Percentiles rank a stretch among this genome's conserved stretches.
These are phyloP conservation scores for Albula glossodonta DNA, from an alignment of 2,113 vertebrate species.

Conservation along the genomic window DNA sequence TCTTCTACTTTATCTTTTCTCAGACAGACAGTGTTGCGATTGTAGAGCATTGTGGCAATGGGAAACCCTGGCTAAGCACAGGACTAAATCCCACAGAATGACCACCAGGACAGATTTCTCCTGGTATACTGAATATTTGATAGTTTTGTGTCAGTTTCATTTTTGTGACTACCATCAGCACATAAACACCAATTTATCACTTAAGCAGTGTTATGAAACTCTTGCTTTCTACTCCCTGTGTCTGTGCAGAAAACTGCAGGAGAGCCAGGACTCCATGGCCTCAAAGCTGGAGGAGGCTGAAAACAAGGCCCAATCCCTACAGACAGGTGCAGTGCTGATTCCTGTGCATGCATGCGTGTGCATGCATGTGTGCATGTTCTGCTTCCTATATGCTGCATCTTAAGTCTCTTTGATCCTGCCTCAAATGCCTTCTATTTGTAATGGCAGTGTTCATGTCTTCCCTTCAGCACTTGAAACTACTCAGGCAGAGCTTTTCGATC, in stretches of 20 bases:
- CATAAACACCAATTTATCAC: too few species aligned
- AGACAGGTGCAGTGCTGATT: constrained; percentile 79
- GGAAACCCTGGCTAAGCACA: neutral
- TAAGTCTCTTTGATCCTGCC: too few species aligned
- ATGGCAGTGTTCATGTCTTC: constrained; percentile 15
- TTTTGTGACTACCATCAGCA: too few species aligned
- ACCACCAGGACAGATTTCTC: neutral
- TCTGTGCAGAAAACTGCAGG: constrained; percentile 78
- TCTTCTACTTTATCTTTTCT: too few species aligned
- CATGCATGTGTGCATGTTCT: too few species aligned
- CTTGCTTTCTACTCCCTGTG: neutral
- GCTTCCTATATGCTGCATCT: too few species aligned
- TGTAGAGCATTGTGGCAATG: neutral
- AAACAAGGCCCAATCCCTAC: constrained; percentile 88
- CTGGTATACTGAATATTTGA: neutral
- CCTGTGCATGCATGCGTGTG: too few species aligned
- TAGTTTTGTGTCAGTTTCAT: neutral
- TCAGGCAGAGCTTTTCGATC: constrained; percentile 96
- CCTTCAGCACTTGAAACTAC: constrained; percentile 94
- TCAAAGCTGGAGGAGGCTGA: constrained; percentile 93
- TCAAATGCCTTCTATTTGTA: neutral
- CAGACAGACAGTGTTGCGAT: neutral
- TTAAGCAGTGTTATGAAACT: too few species aligned
- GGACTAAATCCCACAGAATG: neutral
- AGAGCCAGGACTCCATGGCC: constrained; percentile 89